phyloP scores from a whole-genome alignment of 2,888 invertebrate genomes.

The Mamestra brassicae region DNA sequence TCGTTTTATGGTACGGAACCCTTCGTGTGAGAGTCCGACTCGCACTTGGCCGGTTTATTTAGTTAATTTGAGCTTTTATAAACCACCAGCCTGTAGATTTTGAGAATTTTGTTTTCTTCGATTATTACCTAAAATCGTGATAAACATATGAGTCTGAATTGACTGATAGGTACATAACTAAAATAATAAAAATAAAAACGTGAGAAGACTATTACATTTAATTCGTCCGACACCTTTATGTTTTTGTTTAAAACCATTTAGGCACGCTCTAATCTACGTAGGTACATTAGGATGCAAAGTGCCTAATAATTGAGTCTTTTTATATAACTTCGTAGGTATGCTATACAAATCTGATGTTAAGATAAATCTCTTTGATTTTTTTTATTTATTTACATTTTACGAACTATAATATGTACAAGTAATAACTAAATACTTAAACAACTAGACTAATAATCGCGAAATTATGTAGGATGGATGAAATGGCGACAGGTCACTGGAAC shows the following conservation, averaged over 20 bases:
- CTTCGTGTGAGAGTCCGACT: too few species aligned
- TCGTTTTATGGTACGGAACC: too few species aligned
- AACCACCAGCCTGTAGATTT: background rate
- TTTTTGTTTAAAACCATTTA: constrained; percentile 49
- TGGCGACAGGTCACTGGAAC: too few species aligned
- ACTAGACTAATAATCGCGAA: too few species aligned
- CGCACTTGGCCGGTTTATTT: too few species aligned
- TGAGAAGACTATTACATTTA: constrained; percentile 52
- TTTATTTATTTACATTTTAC: too few species aligned
- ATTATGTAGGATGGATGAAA: too few species aligned
- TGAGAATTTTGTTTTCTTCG: background rate
- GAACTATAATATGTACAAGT: too few species aligned
- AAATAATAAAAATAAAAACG: constrained; percentile 43
- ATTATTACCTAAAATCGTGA: constrained; percentile 39
- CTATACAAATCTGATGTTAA: background rate
- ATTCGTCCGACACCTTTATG: constrained; percentile 53
- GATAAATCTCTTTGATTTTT: background rate
- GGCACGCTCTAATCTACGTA: constrained; percentile 50
- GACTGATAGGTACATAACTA: constrained; percentile 16
- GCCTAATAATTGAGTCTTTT: constrained; percentile 32
- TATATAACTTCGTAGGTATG: background rate
- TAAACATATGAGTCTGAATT: constrained; percentile 16
- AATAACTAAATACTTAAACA: too few species aligned
- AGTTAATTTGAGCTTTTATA: too few species aligned
- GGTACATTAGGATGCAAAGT: constrained; percentile 42